Evolutionary conservation across 2,888 invertebrate species (phyloP), one percentile per base, ranked within the genome.

Genomic region (Synanthedon myopaeformis): DNA sequence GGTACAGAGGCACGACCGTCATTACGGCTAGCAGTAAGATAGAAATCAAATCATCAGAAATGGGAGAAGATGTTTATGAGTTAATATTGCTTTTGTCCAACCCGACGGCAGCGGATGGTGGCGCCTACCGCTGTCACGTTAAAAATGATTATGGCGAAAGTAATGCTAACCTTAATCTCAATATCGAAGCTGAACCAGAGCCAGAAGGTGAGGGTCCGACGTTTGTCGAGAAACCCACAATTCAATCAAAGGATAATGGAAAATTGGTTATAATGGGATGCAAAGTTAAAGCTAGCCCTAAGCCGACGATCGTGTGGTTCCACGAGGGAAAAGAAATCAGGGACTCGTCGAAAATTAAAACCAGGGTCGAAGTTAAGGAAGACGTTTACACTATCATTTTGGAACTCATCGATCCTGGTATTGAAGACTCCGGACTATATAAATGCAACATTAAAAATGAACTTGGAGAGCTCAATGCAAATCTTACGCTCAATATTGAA

Each of bases 361-460:
- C 94, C 76, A 92, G 94, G 74, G 83, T 92, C 67, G 93, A 94
- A 74, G 93, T 94, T 60, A 89, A 90, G 55, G 92, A 92, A 53
- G 95, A 95, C 69, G 90, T 95, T 62, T 97, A 95, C 83, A 93
- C 94, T 67, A 94, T 97, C 56, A 92, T 94, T 76, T 84, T 97
- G 63, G 96, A 96, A 82, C 89, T 97, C 48, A 91, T 92, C 69
- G 96, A 97, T 85, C 97, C 98, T 61, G 95, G 95, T 72, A 91
- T 96, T 60, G 95, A 96, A 72, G 99, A 99, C 88, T 98, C 98
- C 67, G 99, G 99, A 63, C 90, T 98, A 59, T 99, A 99, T 89
- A 98, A 98, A 83, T 98, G 99, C 82, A 97, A 97, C 73, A 96
- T 98, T 70, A 97, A 97, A 82, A 99, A 98, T 85, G 91, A 93